Conservation (phyloP, 2,888 invertebrate genomes). For the Zelleria hepariella region DNA sequence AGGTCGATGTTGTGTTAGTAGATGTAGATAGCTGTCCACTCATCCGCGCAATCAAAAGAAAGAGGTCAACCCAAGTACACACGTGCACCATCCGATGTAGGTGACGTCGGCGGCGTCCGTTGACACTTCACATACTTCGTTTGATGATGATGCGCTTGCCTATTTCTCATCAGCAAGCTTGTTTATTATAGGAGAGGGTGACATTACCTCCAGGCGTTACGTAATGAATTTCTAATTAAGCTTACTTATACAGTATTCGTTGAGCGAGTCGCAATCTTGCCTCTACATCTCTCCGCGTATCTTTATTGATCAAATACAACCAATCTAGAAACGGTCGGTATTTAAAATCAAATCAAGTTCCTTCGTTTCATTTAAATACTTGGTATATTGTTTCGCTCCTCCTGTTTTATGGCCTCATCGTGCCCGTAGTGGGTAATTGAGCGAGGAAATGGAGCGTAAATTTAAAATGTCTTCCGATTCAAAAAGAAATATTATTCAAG, state of each 20-base stretch:
- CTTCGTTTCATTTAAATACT: not conserved
- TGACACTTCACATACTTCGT: not conserved
- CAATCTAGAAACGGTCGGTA: not conserved
- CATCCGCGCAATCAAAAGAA: slow-evolving; percentile 5
- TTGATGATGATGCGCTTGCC: not conserved
- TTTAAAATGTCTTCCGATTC: slow-evolving; percentile 1
- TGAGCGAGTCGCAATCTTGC: not conserved
- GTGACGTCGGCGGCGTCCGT: not conserved
- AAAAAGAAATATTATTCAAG: not conserved
- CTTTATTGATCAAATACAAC: not conserved
- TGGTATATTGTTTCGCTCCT: not conserved
- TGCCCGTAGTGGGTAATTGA: not conserved
- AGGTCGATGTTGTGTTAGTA: not conserved
- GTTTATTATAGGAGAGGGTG: not conserved
- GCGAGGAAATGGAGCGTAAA: not conserved
- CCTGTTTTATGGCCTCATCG: slow-evolving; percentile 1
- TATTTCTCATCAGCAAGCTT: not conserved
- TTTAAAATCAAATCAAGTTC: not conserved
- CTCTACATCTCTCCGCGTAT: not conserved
- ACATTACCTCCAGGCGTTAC: not conserved
- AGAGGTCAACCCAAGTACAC: slow-evolving; percentile 1
- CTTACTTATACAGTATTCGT: not conserved
- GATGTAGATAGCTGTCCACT: not conserved
- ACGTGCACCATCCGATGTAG: not conserved
- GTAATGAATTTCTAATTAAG: not conserved